Conservation (phyloP, 2,797 vertebrate species). For the Argyrosomus regius region DNA sequence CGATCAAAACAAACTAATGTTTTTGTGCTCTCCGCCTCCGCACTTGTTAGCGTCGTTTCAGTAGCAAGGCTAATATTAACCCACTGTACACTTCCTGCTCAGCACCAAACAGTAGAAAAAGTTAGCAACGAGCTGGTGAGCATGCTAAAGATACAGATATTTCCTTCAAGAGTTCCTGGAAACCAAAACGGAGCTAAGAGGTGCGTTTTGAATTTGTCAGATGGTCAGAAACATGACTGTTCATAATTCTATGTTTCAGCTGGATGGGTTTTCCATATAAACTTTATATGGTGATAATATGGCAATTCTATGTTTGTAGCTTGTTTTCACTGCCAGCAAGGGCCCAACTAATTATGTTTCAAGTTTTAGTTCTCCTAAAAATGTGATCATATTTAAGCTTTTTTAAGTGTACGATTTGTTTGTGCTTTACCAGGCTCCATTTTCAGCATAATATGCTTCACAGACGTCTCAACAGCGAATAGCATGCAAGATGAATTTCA, state of each 20-base stretch:
- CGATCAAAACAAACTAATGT: not conserved
- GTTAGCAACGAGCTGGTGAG: not conserved
- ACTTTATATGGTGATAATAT: not conserved
- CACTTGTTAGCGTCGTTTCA: conserved; percentile 1
- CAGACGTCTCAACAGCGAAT: not conserved
- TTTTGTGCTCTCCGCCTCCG: not conserved
- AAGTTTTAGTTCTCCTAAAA: not conserved
- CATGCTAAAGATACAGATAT: not conserved
- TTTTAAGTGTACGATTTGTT: not conserved
- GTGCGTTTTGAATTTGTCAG: not conserved
- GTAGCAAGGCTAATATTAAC: no score
- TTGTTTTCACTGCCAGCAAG: not conserved
- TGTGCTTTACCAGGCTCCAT: no score
- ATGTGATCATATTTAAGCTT: not conserved
- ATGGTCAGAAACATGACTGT: not conserved
- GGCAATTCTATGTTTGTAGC: not conserved
- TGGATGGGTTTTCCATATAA: not conserved
- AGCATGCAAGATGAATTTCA: not conserved
- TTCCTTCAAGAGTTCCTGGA: not conserved
- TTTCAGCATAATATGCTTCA: not conserved
- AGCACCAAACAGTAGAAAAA: not conserved
- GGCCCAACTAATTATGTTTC: not conserved
- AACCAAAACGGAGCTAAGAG: not conserved
- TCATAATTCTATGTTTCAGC: not conserved
- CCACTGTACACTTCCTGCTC: no score